Evolutionary conservation across 2,888 invertebrate species (phyloP), one percentile per base, ranked within the genome.

Genomic region (Tipula unca): DNA sequence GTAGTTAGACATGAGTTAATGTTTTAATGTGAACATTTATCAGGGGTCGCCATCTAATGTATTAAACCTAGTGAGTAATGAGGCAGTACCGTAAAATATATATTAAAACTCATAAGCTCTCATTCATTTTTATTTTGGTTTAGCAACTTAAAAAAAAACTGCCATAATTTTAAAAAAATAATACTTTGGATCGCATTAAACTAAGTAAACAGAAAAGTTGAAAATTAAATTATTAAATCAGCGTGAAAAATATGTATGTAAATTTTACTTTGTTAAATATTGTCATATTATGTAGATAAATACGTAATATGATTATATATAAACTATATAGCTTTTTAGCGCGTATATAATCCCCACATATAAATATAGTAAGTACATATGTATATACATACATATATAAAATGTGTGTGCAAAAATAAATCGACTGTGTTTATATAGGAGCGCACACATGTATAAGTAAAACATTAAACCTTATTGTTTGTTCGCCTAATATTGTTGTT

Each of bases 211-310:
- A 48, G 25, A 69, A 69, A 25, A 69, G 25, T 69, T 20, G 69
- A 69, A 69, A 69, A 69, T 69, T 69, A 69, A 69, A 69, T 69
- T 69, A 69, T 69, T 69, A 69, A 69, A 69, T 25, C 69, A 69
- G 69, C 69, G 69, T 20, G 25, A 69, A 69, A 10, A 14, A 69
- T 25, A 69, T 69, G 25, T 25, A 69, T 69, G 25, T 69, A 69
- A 69, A 69, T 69, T 69, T 69, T 1, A 69, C 69, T 69, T 69
- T 25, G 69, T 69, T 69, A 69, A 69, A 69, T 69, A 69, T 54
- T 54, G 20, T 54, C 48, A 54, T 54, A 54, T 54, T 69, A 69
- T 25, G 25, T 25, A 48, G 3, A 48, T 48, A 48, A 48, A 39
- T 39, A 39, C 8, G 48, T 69, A 69, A 69, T 25, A 69, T 69